Conservation (phyloP, 2,113 vertebrate genomes). For the Malurus cyaneus region DNA sequence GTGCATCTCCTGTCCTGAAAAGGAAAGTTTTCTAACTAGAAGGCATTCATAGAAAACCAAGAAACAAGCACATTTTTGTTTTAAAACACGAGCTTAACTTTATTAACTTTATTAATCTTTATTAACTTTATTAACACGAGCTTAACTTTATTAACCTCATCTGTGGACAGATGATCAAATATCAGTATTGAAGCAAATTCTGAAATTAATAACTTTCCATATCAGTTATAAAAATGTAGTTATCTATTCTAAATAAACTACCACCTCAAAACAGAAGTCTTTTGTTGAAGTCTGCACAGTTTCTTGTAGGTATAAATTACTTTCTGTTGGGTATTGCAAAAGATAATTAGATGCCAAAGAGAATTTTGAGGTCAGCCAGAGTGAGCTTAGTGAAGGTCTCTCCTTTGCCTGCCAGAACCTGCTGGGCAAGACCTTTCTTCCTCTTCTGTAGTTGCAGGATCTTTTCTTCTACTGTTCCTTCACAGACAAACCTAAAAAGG, state of each 20-base stretch:
- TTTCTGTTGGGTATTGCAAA: background rate
- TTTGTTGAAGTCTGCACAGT: background rate
- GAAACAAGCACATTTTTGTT: background rate
- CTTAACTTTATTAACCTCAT: background rate
- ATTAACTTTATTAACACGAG: background rate
- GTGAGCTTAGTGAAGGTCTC: slow-evolving; percentile 85
- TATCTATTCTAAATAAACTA: background rate
- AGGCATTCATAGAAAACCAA: background rate
- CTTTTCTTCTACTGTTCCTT: slow-evolving; percentile 93
- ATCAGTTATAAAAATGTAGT: background rate
- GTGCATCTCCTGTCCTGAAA: background rate
- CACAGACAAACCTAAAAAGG: slow-evolving; percentile 87
- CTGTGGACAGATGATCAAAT: background rate
- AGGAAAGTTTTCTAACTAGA: background rate
- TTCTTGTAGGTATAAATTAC: background rate
- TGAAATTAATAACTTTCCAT: background rate
- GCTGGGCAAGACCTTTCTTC: slow-evolving; percentile 91
- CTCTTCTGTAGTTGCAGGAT: slow-evolving; percentile 86
- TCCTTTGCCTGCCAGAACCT: slow-evolving; percentile 87
- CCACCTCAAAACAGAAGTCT: background rate
- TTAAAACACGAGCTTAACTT: background rate
- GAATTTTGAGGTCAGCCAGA: slow-evolving; percentile 87
- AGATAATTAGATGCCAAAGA: slow-evolving; percentile 80
- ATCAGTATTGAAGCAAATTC: background rate
- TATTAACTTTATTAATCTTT: background rate